Base-by-base conservation (phyloP, 1,140 invertebrate species). In the Meloidogyne hapla region DNA sequence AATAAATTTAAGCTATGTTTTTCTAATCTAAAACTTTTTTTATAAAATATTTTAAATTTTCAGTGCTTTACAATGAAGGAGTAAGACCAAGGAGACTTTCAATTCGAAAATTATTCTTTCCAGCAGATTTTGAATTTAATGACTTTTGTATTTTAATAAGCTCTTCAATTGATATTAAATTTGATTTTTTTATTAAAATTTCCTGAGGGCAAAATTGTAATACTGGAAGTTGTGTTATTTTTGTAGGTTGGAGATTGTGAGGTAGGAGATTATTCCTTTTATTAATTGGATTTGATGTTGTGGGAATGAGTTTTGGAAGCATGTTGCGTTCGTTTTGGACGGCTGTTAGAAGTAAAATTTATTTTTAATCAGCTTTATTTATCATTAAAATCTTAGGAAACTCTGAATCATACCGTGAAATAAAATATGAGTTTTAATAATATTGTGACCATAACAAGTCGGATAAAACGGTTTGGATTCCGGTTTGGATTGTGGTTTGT, bases 311-410 rank as follows among this genome's bases (percentile, higher is more conserved):
- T 64, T 74, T 76, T 21, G 75, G 66, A 25, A 81, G 70, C 12
- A 80, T 70, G 26, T 67, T 38, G 12, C 81, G 76, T 56, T 83
- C 82, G 69, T 83, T 83, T 81, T 83, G 81, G 33, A 82, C 81
- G 9, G 81, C 82, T 82, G 69, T 75, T 83, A 69, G 18, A 25
- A 28, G 48, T 18, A 33, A 25, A 33, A 72, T 0, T 23, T 12
- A 21, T 25, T n/a, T n/a, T 76, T 26, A 13, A 42, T 25, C 38
- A 76, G 48, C 33, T 26, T 73, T 23, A 21, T 61, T 25, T n/a
- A 18, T 28, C 25, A 12, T 25, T 18, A 9, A 75, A 9, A n/a
- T n/a, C n/a, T n/a, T n/a, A n/a, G n/a, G n/a, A n/a, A n/a, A n/a
- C n/a, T n/a, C n/a, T n/a, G n/a, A n/a, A n/a, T n/a, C n/a, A n/a